Conservation (phyloP, 2,113 vertebrate species). For the Elephas maximus region DNA sequence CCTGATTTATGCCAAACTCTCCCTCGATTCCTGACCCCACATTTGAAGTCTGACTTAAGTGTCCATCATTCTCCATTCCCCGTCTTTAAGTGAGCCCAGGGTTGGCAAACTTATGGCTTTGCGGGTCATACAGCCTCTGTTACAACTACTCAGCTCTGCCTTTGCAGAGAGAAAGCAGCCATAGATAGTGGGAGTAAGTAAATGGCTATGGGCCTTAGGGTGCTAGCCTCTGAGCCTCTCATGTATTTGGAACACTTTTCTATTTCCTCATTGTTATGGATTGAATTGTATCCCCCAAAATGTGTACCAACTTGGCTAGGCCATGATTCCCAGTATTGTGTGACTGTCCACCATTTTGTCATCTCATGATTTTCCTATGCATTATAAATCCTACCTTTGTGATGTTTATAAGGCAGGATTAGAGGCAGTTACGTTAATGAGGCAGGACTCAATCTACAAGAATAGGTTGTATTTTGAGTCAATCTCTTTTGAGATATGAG, state of each 20-base stretch:
- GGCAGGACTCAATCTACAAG: no score
- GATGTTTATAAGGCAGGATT: no score
- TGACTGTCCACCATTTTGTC: no score
- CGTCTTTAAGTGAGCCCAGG: not conserved
- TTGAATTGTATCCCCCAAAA: no score
- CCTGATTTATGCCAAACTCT: not conserved
- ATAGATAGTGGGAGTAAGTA: not conserved
- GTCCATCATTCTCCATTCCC: not conserved
- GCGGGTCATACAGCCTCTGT: not conserved
- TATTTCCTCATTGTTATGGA: not conserved
- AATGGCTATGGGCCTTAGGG: rapidly evolving
- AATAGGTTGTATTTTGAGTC: no score
- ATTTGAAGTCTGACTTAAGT: not conserved
- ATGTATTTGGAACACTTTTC: not conserved
- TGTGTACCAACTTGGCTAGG: no score
- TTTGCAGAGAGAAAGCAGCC: not conserved
- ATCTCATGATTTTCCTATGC: no score
- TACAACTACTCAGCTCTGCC: not conserved
- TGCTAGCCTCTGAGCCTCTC: not conserved
- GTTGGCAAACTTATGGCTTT: not conserved
- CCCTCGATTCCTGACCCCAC: rapidly evolving
- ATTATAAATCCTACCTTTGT: no score
- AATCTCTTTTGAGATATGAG: no score
- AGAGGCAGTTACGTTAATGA: no score
- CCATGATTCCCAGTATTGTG: no score